Evolutionary conservation across 2,113 vertebrate genomes (phyloP).

Genomic region (Nerophis lumbriciformis): DNA sequence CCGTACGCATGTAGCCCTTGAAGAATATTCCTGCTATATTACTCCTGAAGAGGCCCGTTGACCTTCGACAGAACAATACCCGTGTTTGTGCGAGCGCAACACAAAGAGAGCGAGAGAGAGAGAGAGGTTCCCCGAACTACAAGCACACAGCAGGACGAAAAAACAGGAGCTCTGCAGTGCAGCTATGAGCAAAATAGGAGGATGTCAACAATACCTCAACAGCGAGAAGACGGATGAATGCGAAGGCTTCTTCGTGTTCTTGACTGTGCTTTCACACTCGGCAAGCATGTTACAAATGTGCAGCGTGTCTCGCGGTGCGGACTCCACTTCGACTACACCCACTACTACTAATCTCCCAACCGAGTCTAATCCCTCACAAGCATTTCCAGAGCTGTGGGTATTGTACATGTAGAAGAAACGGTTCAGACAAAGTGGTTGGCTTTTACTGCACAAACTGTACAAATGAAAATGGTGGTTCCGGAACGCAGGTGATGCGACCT

Average conservation of each 20-base stretch:
- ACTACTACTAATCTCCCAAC: conserved; percentile 2
- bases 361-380: conserved; percentile 15
- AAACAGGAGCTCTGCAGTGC: conserved; percentile 19
- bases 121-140: conserved; percentile 1
- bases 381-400: neutral
- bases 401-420: conserved; percentile 4
- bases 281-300: conserved; percentile 10
- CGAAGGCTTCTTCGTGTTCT: neutral
- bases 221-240: conserved; percentile 13
- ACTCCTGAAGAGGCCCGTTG: conserved; percentile 28
- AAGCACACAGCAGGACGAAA: neutral
- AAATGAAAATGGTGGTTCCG: neutral
- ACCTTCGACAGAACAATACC: conserved; percentile 39
- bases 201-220: conserved; percentile 36
- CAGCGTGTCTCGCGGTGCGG: neutral
- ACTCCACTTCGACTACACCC: conserved; percentile 4
- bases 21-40: conserved; percentile 29
- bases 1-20: conserved; percentile 5
- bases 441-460: neutral
- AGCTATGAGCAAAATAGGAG: conserved; percentile 38
- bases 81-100: conserved; percentile 15
- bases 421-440: neutral
- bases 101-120: neutral
- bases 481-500: conserved; percentile 34
- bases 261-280: conserved; percentile 1